phyloP scores from a whole-genome alignment of 2,888 invertebrate genomes.

The Rutpela maculata region DNA sequence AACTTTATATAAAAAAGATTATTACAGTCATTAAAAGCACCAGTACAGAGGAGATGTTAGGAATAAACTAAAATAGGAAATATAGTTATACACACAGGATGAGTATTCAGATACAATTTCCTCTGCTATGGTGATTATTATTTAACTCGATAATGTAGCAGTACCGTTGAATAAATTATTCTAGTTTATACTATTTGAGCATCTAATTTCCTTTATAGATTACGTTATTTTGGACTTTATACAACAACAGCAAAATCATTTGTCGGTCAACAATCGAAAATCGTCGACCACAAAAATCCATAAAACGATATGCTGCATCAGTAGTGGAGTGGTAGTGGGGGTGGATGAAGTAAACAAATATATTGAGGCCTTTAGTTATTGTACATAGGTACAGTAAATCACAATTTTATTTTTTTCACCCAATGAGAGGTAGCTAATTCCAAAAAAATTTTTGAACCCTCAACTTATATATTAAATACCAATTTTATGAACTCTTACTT shows the following conservation, averaged over 20 bases:
- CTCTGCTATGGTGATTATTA: constrained; percentile 40
- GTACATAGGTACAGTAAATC: no score
- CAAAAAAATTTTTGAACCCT: no score
- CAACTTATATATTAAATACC: no score
- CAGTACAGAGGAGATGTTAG: constrained; percentile 1
- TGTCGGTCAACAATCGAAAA: not conserved
- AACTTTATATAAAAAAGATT: constrained; percentile 8
- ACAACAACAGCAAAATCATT: not conserved
- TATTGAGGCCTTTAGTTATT: no score
- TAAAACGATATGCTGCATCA: no score
- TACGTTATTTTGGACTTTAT: not conserved
- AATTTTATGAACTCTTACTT: no score
- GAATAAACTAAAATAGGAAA: constrained; percentile 42
- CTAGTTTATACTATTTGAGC: constrained; percentile 15
- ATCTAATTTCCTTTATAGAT: constrained; percentile 18
- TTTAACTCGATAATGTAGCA: constrained; percentile 9
- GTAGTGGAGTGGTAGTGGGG: no score
- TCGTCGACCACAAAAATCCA: no score
- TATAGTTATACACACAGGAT: constrained; percentile 48
- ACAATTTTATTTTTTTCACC: no score
- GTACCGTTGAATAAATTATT: constrained; percentile 22
- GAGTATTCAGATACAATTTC: constrained; percentile 53
- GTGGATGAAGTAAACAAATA: no score
- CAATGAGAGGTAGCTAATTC: no score
- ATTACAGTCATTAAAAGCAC: not conserved